Evolutionary conservation across 2,797 vertebrate species (phyloP).

Genomic region (Poecilia velifera): DNA sequence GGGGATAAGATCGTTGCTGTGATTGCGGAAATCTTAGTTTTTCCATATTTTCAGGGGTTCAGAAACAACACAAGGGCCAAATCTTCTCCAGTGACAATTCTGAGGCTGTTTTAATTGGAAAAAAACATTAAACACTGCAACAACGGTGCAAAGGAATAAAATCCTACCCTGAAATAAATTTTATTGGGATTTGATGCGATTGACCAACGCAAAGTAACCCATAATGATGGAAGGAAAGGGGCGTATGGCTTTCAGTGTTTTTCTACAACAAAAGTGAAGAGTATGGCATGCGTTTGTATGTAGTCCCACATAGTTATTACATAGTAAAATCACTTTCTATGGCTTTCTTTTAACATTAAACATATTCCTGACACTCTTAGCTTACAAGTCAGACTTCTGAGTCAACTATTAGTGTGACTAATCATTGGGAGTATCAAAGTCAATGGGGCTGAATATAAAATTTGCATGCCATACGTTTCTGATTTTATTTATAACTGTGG

Average conservation of each 20-base stretch:
- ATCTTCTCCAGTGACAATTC: constrained; percentile 23
- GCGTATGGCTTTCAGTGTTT: not conserved
- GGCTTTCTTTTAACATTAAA: not conserved
- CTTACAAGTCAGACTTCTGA: not conserved
- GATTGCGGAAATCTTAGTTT: not conserved
- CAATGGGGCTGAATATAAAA: too few relatives aligned
- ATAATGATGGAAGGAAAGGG: not conserved
- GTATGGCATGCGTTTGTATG: not conserved
- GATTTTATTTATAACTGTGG: not conserved
- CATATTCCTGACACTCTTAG: not conserved
- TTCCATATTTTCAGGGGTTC: constrained; percentile 7
- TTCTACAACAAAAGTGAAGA: not conserved
- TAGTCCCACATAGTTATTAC: not conserved
- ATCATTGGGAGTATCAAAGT: not conserved
- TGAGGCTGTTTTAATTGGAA: constrained; percentile 14
- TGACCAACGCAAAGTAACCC: not conserved
- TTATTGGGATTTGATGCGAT: not conserved
- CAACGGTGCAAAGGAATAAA: not conserved
- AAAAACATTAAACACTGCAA: constrained; percentile 7
- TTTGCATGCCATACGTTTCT: not conserved
- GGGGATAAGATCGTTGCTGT: not conserved
- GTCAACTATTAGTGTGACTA: too few relatives aligned
- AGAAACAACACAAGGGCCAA: constrained; percentile 39
- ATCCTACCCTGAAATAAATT: not conserved
- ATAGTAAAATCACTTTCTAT: not conserved